Evolutionary conservation across 2,113 vertebrate species (phyloP).

Genomic region (Chlorocebus sabaeus): DNA sequence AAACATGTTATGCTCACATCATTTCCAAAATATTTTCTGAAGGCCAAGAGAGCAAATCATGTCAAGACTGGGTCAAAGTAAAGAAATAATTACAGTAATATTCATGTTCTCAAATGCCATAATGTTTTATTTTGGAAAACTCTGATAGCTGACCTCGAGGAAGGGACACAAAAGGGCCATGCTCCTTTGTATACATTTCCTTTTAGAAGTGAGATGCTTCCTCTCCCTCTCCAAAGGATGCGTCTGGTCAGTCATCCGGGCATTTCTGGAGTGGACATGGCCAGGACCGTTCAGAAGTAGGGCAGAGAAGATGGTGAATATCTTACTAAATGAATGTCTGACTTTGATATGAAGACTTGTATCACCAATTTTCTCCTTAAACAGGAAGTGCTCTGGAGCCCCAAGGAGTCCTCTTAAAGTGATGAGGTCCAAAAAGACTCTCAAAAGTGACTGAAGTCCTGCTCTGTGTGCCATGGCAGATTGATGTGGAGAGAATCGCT

Average conservation of each 20-base stretch:
- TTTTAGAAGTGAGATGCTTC: background rate
- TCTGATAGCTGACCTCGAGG: background rate
- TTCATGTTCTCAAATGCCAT: background rate
- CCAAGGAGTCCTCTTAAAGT: background rate
- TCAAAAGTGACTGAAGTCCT: background rate
- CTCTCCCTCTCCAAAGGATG: background rate
- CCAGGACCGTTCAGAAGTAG: background rate
- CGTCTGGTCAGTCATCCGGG: background rate
- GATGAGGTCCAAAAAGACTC: background rate
- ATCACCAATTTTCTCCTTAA: background rate
- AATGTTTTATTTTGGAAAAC: slow-evolving; percentile 22
- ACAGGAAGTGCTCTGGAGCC: background rate
- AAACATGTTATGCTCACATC: background rate
- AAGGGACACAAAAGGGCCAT: background rate
- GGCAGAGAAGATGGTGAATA: background rate
- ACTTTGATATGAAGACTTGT: background rate
- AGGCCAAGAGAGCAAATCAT: background rate
- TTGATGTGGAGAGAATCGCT: background rate
- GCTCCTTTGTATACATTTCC: background rate
- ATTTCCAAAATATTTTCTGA: slow-evolving; percentile 36
- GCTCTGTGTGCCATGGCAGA: background rate
- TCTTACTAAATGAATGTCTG: background rate
- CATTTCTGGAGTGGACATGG: background rate
- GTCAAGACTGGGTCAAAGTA: background rate
- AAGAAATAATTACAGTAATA: background rate